Conservation (phyloP, 2,797 vertebrate genomes). For the Myiotriccus ornatus region DNA sequence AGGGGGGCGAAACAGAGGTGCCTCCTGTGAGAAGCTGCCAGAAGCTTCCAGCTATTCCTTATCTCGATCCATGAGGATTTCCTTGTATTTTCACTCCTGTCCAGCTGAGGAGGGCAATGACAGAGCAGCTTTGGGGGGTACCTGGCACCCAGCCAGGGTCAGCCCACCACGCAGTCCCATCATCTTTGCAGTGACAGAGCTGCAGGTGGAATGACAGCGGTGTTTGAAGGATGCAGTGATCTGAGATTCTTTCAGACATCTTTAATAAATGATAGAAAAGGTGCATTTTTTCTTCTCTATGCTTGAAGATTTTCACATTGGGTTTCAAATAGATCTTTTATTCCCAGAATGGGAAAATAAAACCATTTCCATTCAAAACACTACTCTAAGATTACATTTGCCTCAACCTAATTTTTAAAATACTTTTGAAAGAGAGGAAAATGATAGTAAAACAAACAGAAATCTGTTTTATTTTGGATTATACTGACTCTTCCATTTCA, state of each 20-base stretch:
- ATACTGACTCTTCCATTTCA: not conserved
- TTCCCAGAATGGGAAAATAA: conserved; percentile 18
- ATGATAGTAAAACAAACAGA: not conserved
- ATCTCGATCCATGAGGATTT: fast-evolving
- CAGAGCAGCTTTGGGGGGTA: not conserved
- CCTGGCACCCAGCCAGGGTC: not conserved
- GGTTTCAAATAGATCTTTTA: conserved; percentile 12
- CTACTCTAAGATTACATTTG: not conserved
- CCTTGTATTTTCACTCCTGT: not conserved
- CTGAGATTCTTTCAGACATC: conserved; percentile 4
- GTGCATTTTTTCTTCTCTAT: not conserved
- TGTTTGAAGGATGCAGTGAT: not conserved
- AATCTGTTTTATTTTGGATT: not conserved
- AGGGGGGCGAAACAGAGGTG: not conserved
- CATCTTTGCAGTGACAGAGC: not conserved
- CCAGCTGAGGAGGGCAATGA: not conserved
- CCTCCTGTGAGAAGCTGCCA: not conserved
- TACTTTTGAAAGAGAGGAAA: not conserved
- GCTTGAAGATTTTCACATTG: not conserved
- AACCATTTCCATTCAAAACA: conserved; percentile 18
- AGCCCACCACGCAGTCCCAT: not conserved
- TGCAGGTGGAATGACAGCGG: not conserved
- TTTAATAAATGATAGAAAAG: conserved; percentile 25
- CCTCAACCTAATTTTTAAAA: not conserved
- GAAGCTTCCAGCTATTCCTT: not conserved